Evolutionary conservation across 2,113 vertebrate species (phyloP).

Genomic region (Actinemys pallida): DNA sequence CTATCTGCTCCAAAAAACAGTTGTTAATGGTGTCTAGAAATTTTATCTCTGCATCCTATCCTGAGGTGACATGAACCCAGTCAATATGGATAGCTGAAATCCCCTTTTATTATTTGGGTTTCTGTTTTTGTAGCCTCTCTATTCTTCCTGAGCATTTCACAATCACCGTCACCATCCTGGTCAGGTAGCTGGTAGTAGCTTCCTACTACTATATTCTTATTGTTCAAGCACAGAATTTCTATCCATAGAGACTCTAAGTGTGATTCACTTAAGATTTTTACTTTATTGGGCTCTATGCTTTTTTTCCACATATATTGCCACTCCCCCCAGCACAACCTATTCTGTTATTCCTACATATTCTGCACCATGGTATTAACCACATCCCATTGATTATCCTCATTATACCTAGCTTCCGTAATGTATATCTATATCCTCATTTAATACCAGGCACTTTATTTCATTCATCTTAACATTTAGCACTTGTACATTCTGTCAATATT

Average conservation of each 20-base stretch:
- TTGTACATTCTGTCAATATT: background rate
- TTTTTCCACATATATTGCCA: background rate
- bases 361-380: background rate
- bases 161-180: background rate
- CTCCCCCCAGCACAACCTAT: background rate
- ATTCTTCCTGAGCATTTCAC: background rate
- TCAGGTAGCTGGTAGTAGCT: background rate
- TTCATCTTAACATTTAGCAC: background rate
- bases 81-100: background rate
- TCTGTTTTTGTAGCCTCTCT: background rate
- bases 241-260: background rate
- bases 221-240: background rate
- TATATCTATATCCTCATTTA: background rate
- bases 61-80: background rate
- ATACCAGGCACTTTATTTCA: background rate
- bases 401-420: background rate
- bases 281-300: background rate
- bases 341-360: background rate
- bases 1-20: background rate
- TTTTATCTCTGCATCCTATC: background rate
- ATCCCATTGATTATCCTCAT: background rate
- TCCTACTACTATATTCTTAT: background rate
- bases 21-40: background rate
- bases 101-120: background rate
- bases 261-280: background rate